Evolutionary conservation across 2,888 invertebrate genomes (phyloP), one percentile per base, ranked within the genome.

Genomic region (Lepidochrysops patricia): DNA sequence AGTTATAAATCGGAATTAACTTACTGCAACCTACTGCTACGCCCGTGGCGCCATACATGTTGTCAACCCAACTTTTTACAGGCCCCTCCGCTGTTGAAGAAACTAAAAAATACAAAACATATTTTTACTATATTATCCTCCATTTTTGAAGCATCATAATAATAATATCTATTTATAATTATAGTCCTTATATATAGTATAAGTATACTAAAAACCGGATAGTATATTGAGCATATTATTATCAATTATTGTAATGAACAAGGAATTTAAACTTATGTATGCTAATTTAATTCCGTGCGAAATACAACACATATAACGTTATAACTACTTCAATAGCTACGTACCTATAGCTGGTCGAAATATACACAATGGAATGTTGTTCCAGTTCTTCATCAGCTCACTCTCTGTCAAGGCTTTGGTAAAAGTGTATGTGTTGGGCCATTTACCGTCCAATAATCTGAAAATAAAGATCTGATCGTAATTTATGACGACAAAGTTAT

Each of bases 401-500:
- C 92, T 91, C 75, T 97, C 97, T 0, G 95, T 95, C 57, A 97
- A 73, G 0, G 96, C 95, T 85, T 97, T 97, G 1, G 96, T 96
- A 74, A 94, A 95, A 0, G 95, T 94, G 82, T 97, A 97, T 0
- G 96, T 96, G 76, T 97, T 97, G 0, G 96, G 96, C 90, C 95
- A 94, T 0, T 89, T 74, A 15, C 9, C 12, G 29, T 91, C 91
- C 19, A 92, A 72, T n/a, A 92, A 80, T 35, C 92, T 92, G 76
- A 25, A 86, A 66, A 56, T 4, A 57, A 52, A 48, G 29, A 57
- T 7, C 27, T 15, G 6, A 58, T 6, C 19, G 5, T 50, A 34
- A 57, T 19, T 57, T 48, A 27, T 13, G 49, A 52, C 50, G 32
- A 54, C n/a, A 25, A 27, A n/a, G 7, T 5, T 7, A 43, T 4